Evolutionary conservation across 2,797 vertebrate species (phyloP).

Genomic region (Antennarius maculatus): DNA sequence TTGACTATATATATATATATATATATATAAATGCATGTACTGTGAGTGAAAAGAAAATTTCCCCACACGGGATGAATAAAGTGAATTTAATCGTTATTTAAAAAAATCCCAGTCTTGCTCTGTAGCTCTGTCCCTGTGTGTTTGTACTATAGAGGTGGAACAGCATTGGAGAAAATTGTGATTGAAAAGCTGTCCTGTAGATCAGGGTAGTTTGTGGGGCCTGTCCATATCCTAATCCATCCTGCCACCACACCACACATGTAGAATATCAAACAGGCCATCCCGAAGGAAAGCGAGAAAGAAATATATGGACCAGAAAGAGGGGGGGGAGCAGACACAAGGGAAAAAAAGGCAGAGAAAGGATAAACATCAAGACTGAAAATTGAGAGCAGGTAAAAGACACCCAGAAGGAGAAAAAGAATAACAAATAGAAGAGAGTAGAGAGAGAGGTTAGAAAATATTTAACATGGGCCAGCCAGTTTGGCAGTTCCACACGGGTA

Average conservation of each 20-base stretch:
- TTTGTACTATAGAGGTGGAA: constrained; percentile 85
- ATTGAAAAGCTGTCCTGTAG: constrained; percentile 87
- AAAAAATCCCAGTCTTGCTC: constrained; percentile 19
- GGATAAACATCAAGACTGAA: constrained; percentile 44
- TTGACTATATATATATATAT: too few relatives aligned
- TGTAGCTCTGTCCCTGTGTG: constrained; percentile 40
- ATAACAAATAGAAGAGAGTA: constrained; percentile 23
- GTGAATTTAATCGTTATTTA: not conserved
- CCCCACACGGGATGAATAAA: too few relatives aligned
- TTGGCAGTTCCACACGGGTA: constrained; percentile 38
- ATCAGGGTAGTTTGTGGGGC: constrained; percentile 83
- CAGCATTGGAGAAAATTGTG: constrained; percentile 74
- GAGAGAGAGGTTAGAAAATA: too few relatives aligned
- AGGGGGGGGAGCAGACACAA: constrained; percentile 29
- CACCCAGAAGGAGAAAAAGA: constrained; percentile 8
- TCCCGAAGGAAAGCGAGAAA: constrained; percentile 78
- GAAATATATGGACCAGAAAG: constrained; percentile 41
- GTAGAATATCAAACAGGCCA: constrained; percentile 89
- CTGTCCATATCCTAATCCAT: constrained; percentile 91
- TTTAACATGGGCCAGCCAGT: not conserved
- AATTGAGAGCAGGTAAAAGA: constrained; percentile 36
- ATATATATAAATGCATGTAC: too few relatives aligned
- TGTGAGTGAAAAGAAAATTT: too few relatives aligned
- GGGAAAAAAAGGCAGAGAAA: constrained; percentile 47
- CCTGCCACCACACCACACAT: constrained; percentile 78